Conservation (phyloP, 1,140 invertebrate genomes). For the Conopomorpha cramerella region DNA sequence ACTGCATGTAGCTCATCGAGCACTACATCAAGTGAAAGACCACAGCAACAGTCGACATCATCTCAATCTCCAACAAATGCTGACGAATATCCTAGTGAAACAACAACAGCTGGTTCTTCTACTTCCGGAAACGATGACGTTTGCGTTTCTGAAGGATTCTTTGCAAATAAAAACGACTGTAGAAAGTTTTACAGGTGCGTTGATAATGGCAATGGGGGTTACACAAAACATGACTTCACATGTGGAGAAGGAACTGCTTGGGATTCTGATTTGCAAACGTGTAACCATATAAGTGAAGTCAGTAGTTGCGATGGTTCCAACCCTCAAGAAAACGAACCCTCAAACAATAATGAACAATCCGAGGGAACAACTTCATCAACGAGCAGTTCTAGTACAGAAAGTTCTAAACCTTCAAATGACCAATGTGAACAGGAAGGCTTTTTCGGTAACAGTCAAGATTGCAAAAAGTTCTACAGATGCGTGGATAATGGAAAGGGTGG, state of each 20-base stretch:
- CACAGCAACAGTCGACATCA: slow-evolving; percentile 13
- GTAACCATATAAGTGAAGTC: slow-evolving; percentile 29
- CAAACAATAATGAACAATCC: slow-evolving; percentile 13
- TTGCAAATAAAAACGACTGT: slow-evolving; percentile 23
- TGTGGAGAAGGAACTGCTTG: slow-evolving; percentile 64
- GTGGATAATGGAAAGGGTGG: slow-evolving; percentile 67
- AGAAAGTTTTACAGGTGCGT: slow-evolving; percentile 67
- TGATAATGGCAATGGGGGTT: slow-evolving; percentile 58
- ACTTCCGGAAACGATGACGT: slow-evolving; percentile 11
- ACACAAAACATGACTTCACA: slow-evolving; percentile 61
- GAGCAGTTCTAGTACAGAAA: slow-evolving; percentile 1
- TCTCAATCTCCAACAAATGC: slow-evolving; percentile 11
- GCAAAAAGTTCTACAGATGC: slow-evolving; percentile 74
- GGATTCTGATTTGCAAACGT: slow-evolving; percentile 17
- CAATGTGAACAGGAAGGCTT: slow-evolving; percentile 63
- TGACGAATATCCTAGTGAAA: slow-evolving; percentile 10
- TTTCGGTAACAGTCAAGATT: slow-evolving; percentile 67
- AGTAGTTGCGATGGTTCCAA: slow-evolving; percentile 17
- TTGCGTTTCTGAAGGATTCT: slow-evolving; percentile 56
- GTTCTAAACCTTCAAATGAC: slow-evolving; percentile 10
- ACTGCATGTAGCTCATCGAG: slow-evolving; percentile 20
- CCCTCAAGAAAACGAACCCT: slow-evolving; percentile 7
- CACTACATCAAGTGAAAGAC: slow-evolving; percentile 8
- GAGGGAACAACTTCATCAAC: slow-evolving; percentile 7
- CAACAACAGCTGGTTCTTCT: no score